Evolutionary conservation across 2,888 invertebrate species (phyloP).

Genomic region (Orchesella flavescens): DNA sequence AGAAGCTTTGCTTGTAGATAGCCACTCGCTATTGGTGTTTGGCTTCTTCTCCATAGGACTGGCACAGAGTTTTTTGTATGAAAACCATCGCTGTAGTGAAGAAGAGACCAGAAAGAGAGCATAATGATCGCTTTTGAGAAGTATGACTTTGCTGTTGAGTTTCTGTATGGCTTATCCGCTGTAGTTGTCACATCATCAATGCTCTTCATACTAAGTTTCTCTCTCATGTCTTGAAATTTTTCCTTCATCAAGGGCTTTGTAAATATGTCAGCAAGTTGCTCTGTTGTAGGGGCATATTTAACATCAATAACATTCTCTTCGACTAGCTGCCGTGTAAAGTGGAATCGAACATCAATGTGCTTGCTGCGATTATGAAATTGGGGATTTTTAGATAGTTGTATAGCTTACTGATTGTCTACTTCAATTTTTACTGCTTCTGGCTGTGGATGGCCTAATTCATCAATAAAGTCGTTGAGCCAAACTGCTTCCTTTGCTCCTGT

Average conservation of each 20-base stretch:
- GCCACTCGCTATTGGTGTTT: not conserved
- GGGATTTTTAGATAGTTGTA: conserved; percentile 67
- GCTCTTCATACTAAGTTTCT: not conserved
- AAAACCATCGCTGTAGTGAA: not conserved
- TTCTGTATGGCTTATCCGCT: no score
- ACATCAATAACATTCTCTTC: not conserved
- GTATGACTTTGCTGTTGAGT: no score
- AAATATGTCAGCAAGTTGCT: conserved; percentile 25
- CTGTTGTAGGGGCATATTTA: not conserved
- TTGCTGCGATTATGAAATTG: conserved; percentile 67
- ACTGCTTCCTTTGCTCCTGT: conserved; percentile 55
- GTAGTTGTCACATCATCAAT: not conserved
- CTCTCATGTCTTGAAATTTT: not conserved
- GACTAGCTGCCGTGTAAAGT: conserved; percentile 57
- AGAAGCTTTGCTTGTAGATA: not conserved
- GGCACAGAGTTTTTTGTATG: not conserved
- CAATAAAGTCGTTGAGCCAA: conserved; percentile 59
- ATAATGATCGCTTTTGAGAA: no score
- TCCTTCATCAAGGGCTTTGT: conserved; percentile 12
- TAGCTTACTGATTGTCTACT: conserved; percentile 69
- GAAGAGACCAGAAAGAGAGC: not conserved
- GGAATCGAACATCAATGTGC: conserved; percentile 70
- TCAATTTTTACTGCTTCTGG: conserved; percentile 1
- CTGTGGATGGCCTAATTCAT: conserved; percentile 40
- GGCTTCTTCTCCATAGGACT: not conserved